Evolutionary conservation across 2,797 vertebrate species (phyloP).

Genomic region (Pelobates cultripes): DNA sequence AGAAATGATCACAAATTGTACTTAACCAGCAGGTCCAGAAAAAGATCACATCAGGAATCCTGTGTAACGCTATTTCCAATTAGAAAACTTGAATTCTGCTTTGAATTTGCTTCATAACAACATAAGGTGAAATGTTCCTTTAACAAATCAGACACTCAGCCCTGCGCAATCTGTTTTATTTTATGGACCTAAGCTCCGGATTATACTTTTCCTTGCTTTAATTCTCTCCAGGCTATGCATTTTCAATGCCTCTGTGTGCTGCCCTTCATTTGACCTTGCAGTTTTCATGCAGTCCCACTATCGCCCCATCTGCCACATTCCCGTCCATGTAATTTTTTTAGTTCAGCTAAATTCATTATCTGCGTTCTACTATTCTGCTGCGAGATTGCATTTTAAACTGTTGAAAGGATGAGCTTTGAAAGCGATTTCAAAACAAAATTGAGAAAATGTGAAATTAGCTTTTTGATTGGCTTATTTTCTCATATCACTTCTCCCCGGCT

Average conservation of each 20-base stretch:
- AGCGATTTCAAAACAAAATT: background rate
- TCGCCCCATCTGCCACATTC: conserved; percentile 40
- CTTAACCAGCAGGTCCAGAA: too few species aligned
- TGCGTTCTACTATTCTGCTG: background rate
- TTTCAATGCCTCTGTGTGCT: background rate
- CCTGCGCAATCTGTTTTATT: conserved; percentile 25
- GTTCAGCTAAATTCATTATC: conserved; percentile 13
- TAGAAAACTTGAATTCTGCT: too few species aligned
- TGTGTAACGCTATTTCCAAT: too few species aligned
- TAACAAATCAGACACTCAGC: background rate
- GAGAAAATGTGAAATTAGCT: background rate
- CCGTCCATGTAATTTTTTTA: conserved; percentile 14
- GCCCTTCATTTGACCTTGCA: conserved; percentile 45
- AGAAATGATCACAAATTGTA: too few species aligned
- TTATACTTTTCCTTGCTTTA: background rate
- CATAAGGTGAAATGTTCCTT: background rate
- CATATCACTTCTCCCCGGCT: too few species aligned
- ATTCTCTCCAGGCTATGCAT: conserved; percentile 28
- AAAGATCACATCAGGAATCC: too few species aligned
- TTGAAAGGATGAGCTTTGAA: background rate
- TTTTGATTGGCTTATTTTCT: background rate
- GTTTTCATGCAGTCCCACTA: background rate
- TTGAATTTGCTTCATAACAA: too few species aligned
- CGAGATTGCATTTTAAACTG: background rate
- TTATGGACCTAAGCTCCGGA: background rate